A percentile compares a stretch with the other conserved stretches of the same genome.
phyloP scores from a whole-genome alignment of 2,797 vertebrate species.

The Myotis vivesi region DNA sequence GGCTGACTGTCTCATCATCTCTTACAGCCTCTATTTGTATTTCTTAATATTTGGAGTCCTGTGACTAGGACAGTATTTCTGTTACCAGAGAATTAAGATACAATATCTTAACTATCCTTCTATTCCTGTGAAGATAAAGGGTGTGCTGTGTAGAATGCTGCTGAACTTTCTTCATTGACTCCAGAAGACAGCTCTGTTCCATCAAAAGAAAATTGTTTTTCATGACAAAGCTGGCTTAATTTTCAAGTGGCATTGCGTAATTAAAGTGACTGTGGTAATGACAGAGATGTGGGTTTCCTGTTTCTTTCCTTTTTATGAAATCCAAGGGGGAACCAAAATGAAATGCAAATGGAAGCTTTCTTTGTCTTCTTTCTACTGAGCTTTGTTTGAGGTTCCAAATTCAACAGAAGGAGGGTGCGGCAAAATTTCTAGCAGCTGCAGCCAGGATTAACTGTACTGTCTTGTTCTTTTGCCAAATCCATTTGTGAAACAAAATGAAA shows the following conservation, averaged over 20 bases:
- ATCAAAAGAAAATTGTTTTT: conserved; percentile 23
- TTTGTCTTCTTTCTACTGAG: background rate
- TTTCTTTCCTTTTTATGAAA: background rate
- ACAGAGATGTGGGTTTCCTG: background rate
- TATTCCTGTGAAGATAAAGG: background rate
- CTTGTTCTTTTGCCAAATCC: conserved; percentile 37
- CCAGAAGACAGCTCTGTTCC: background rate
- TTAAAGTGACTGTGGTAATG: background rate
- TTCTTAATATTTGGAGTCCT: background rate
- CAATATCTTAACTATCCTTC: background rate
- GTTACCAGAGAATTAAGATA: background rate
- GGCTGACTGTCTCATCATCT: background rate
- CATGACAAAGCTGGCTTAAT: background rate
- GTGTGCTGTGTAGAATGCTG: background rate
- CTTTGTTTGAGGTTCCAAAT: conserved; percentile 47
- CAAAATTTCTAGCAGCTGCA: background rate
- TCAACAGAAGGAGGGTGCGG: background rate
- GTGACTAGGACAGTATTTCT: background rate
- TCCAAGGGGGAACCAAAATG: background rate
- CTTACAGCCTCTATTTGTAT: background rate
- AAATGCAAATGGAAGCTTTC: background rate
- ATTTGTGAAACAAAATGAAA: conserved; percentile 27
- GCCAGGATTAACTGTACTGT: conserved; percentile 25
- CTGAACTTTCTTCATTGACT: background rate
- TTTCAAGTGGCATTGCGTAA: conserved; percentile 5